Base-by-base conservation (phyloP, 2,888 invertebrate species). In the Idaea dimidiata region DNA sequence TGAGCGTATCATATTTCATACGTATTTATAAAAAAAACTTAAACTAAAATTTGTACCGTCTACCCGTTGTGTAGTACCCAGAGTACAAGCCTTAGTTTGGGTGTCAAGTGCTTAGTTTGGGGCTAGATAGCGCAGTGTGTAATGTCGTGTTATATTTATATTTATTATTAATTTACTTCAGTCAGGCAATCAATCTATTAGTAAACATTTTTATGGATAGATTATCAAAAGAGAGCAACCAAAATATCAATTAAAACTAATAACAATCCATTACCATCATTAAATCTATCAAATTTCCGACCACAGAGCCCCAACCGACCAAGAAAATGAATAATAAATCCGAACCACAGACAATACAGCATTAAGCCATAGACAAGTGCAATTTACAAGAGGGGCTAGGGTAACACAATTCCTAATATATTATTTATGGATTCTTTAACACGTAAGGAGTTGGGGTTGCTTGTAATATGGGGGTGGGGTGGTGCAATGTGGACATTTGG, bases 361-460 rank as follows among this genome's bases (percentile, higher is more conserved):
- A 91, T 91, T 92, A 92, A 86, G 82, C 82, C 87, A 87, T 87
- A 88, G 88, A 90, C 88, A 86, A 89, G 81, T 82, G 80, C 79
- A 77, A 77, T 77, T 74, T 76, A 71, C 78, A 72, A 67, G 76
- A 76, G 78, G 76, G 77, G 78, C 74, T 73, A 78, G 80, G 79
- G 88, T 85, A 88, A 88, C 85, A 88, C 86, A 89, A 89, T 89
- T 88, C 88, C 91, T 91, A 91, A 89, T 92, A 86, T 91, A 92
- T 91, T 92, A 92, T 91, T 92, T 90, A 92, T 91, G 92, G 92
- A 89, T 91, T 92, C 92, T 91, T 91, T 88, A 91, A 91, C 92
- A 91, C 89, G 91, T 90, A 89, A 91, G 91, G 87, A 84, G 84
- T 78, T 76, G 33, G 33, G 33, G 33, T 4, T 24, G 24, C 24